phyloP scores from a whole-genome alignment of 1,140 invertebrate genomes.

The Bombus haemorrhoidalis region DNA sequence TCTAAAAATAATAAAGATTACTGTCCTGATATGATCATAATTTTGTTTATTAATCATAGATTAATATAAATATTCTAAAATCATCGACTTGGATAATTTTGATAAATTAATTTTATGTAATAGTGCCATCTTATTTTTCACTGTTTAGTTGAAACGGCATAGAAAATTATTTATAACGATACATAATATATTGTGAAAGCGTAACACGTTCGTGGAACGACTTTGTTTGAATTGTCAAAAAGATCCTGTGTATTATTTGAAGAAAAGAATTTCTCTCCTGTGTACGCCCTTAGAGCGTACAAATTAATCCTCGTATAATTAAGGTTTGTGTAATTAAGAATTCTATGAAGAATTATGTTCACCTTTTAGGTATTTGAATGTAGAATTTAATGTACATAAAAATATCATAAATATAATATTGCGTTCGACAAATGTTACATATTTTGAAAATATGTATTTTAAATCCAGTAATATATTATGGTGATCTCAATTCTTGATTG shows the following conservation, averaged over 20 bases:
- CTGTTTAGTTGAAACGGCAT: constrained; percentile 1
- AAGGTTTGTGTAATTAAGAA: background rate
- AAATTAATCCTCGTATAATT: constrained; percentile 28
- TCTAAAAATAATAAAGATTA: background rate
- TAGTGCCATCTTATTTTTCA: constrained; percentile 4
- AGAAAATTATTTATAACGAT: background rate
- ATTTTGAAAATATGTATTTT: background rate
- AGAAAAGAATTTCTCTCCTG: background rate
- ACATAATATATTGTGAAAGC: constrained; percentile 35
- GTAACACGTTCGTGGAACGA: constrained; percentile 16
- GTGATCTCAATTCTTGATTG: constrained; percentile 41
- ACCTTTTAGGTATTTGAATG: background rate
- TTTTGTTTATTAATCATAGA: background rate
- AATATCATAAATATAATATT: constrained; percentile 7
- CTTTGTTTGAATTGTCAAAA: background rate
- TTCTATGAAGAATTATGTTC: background rate
- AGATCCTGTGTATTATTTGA: constrained; percentile 5
- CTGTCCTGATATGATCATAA: background rate
- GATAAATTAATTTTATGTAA: constrained; percentile 9
- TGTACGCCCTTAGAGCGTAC: background rate
- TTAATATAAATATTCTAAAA: background rate
- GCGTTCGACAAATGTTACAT: background rate
- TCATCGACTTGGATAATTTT: background rate
- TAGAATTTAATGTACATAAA: background rate
- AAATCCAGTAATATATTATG: background rate